A percentile compares a stretch with the other conserved stretches of the same genome.
Conservation (phyloP, 2,797 vertebrate genomes). For the Microctenopoma steveboyesi region DNA sequence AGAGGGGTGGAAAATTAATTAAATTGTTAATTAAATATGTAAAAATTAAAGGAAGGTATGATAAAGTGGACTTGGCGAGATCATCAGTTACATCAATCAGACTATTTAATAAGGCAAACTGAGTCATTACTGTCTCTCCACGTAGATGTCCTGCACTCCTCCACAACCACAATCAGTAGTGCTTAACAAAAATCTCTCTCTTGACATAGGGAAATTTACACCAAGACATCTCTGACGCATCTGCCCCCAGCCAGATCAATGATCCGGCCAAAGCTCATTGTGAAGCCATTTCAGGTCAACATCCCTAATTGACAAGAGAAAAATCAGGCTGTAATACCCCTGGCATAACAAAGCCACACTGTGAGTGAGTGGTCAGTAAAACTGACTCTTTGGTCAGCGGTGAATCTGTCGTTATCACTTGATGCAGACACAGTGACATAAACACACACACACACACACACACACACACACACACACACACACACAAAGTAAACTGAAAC, state of each 20-base stretch:
- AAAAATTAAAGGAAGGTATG: constrained; percentile 1
- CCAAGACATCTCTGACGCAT: constrained; percentile 22
- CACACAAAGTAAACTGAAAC: no score
- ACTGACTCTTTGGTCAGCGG: not conserved
- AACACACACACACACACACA: not conserved
- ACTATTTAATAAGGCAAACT: constrained; percentile 15
- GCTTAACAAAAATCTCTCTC: constrained; percentile 19
- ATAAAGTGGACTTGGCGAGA: constrained; percentile 1
- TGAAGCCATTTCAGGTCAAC: constrained; percentile 40
- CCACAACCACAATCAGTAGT: constrained; percentile 19
- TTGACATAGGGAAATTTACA: constrained; percentile 28
- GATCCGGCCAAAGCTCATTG: constrained; percentile 41
- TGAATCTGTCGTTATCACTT: constrained; percentile 12
- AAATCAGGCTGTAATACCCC: constrained; percentile 46
- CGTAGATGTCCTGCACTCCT: constrained; percentile 4
- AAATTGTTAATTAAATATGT: no score
- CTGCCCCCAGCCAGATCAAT: constrained; percentile 40
- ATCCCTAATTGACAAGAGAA: constrained; percentile 39
- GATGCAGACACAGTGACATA: not conserved
- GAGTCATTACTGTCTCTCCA: constrained; percentile 15
- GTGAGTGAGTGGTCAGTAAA: not conserved
- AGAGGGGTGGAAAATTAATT: constrained; percentile 3
- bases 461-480: not conserved
- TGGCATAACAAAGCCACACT: constrained; percentile 32
- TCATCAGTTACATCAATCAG: constrained; percentile 21